These are phyloP conservation scores for Mactromeris polynyma DNA, from an alignment of 2,888 invertebrate genomes.

Conservation along the genomic window DNA sequence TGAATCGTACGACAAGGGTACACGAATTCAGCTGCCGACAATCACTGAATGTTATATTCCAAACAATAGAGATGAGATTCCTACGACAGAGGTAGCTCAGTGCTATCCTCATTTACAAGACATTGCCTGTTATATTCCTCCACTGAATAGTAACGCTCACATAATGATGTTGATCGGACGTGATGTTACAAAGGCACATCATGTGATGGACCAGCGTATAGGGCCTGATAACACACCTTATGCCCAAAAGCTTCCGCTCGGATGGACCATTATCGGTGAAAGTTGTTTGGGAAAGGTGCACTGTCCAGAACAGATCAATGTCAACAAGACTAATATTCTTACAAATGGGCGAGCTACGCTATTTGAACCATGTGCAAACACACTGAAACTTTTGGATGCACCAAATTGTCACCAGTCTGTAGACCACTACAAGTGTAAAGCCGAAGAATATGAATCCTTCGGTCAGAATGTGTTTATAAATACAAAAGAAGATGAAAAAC, in stretches of 20 bases:
- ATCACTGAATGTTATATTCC: conserved; percentile 61
- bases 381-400: neutral
- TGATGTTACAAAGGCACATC: conserved; percentile 34
- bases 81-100: conserved; percentile 40
- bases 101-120: conserved; percentile 36
- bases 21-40: conserved; percentile 34
- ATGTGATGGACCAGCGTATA: conserved; percentile 24
- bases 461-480: neutral
- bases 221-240: neutral
- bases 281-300: conserved; percentile 62
- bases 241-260: conserved; percentile 45
- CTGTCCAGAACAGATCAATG: neutral
- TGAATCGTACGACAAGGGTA: conserved; percentile 36
- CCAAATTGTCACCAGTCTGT: neutral
- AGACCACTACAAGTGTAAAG: neutral
- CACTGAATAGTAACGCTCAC: conserved; percentile 4
- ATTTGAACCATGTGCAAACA: neutral
- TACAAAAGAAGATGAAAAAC: neutral
- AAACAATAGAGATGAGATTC: conserved; percentile 46
- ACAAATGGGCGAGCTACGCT: conserved; percentile 12
- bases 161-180: conserved; percentile 40
- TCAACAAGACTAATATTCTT: too few species aligned
- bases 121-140: conserved; percentile 2
- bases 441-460: too few species aligned
- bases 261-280: conserved; percentile 59